Evolutionary conservation across 2,888 invertebrate species (phyloP), one percentile per base, ranked within the genome.

Genomic region (Hyposoter dolosus): DNA sequence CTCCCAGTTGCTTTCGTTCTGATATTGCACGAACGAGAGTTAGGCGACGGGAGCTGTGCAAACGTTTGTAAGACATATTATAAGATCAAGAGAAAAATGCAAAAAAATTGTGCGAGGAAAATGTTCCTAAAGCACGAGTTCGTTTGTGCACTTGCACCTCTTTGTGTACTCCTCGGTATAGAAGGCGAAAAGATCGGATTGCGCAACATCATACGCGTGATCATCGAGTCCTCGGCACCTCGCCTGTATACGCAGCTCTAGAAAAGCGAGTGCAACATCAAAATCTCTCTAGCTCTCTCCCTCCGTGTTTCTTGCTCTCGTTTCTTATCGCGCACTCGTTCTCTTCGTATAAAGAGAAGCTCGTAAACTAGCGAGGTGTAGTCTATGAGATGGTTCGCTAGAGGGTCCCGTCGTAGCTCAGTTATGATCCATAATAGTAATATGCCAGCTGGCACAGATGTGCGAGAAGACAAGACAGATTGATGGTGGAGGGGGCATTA

Each of bases 331-430:
- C 23, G 19, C 43, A 12, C 74, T 60, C 65, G 68, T 23, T 17
- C 19, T 63, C 32, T 68, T 23, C 35, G 65, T 35, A 43, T 75
- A 74, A 77, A 66, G 68, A 72, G 82, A 89, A 86, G 87, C 89
- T 90, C 91, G 89, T 91, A 90, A 92, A 91, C 90, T 90, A 91
- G 87, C 88, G 83, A 89, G 87, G 88, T 89, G 89, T 90, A 91
- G 90, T 89, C 88, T 91, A 89, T 90, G 88, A 90, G 90, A 90
- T 88, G 91, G 90, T 91, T 87, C 87, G 83, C 86, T 23, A 65
- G 66, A 77, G 53, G 72, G 71, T 83, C 68, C 56, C 79, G 79
- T 72, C 85, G 72, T 65, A 71, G 85, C 79, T 83, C 83, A 83
- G 83, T 85, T 85, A 83, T 85, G 85, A 85, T 85, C 85, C 83